Evolutionary conservation across 2,797 vertebrate genomes (phyloP).

Genomic region (Rhinella marina): DNA sequence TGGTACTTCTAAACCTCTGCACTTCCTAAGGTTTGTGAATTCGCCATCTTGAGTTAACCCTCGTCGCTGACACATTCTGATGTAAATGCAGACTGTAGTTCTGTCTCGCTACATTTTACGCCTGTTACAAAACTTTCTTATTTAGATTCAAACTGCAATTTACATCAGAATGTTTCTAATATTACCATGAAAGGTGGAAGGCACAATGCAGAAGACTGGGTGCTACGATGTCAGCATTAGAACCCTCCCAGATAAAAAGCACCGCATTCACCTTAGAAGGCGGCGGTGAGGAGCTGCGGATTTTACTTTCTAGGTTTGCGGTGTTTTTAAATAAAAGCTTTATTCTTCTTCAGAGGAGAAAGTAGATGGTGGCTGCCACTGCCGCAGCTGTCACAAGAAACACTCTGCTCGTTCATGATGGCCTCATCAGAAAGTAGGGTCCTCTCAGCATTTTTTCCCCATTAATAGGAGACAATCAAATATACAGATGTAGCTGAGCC

Average conservation of each 20-base stretch:
- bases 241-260: neutral
- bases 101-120: neutral
- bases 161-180: conserved; percentile 12
- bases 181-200: neutral
- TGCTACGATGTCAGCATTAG: neutral
- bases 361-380: neutral
- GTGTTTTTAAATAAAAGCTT: neutral
- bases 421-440: neutral
- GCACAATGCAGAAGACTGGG: neutral
- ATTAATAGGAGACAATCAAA: neutral
- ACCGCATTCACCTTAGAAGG: neutral
- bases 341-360: neutral
- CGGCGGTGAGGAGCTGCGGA: neutral
- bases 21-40: neutral
- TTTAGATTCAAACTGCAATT: neutral
- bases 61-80: neutral
- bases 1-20: neutral
- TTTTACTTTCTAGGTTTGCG: neutral
- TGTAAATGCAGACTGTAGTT: neutral
- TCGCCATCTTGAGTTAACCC: neutral
- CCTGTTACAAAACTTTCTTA: neutral
- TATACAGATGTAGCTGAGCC: too few species aligned
- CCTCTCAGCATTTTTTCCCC: conserved; percentile 8
- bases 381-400: conserved; percentile 14
- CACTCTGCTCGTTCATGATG: conserved; percentile 3